Evolutionary conservation across 2,797 vertebrate species (phyloP).

Genomic region (Epinephelus awoara): DNA sequence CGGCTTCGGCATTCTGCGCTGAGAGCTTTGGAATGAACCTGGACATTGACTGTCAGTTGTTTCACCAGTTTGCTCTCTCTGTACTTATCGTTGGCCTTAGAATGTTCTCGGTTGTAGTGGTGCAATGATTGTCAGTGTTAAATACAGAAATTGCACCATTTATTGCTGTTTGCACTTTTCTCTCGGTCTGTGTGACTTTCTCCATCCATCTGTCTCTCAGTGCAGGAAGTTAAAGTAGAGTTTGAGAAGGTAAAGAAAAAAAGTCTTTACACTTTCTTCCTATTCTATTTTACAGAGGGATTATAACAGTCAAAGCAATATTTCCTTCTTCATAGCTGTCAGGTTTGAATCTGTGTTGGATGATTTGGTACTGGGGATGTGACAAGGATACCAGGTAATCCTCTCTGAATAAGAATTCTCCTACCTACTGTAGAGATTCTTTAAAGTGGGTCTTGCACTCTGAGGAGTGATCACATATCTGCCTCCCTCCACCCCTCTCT

Average conservation of each 20-base stretch:
- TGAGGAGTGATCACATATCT: constrained; percentile 25
- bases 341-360: constrained; percentile 60
- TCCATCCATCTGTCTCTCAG: not conserved
- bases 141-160: constrained; percentile 14
- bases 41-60: too few relatives aligned
- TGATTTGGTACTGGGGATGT: constrained; percentile 47
- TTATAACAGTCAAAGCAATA: constrained; percentile 43
- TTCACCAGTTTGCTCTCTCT: too few relatives aligned
- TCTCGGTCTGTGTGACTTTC: not conserved
- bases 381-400: constrained; percentile 64
- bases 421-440: constrained; percentile 29
- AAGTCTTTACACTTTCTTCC: constrained; percentile 21
- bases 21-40: too few relatives aligned
- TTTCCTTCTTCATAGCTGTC: constrained; percentile 53
- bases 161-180: not conserved
- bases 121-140: constrained; percentile 6
- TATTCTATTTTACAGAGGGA: constrained; percentile 45
- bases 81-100: not conserved
- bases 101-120: not conserved
- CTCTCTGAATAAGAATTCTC: constrained; percentile 57
- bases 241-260: constrained; percentile 23
- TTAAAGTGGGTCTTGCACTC: constrained; percentile 40
- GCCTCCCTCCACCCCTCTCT: not conserved
- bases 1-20: too few relatives aligned
- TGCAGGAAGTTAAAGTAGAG: constrained; percentile 31